Percentiles rank a stretch among this genome's conserved stretches.
phyloP scores from a whole-genome alignment of 2,888 invertebrate species.

The Bruchidius siliquastri region DNA sequence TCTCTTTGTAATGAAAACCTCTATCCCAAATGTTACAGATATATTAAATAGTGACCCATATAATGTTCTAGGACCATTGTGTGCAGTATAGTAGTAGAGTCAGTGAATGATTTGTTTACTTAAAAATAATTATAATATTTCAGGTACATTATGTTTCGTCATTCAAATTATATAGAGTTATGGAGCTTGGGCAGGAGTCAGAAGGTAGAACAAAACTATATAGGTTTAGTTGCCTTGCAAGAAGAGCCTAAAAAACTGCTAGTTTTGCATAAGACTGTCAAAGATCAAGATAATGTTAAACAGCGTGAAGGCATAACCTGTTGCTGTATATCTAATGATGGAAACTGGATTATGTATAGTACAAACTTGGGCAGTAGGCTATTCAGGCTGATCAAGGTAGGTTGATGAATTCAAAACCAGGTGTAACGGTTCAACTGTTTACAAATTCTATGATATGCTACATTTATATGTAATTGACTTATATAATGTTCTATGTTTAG shows the following conservation, averaged over 20 bases:
- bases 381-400: slow-evolving; percentile 59
- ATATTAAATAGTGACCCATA: too few species aligned
- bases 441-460: too few species aligned
- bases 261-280: slow-evolving; percentile 56
- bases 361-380: slow-evolving; percentile 63
- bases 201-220: slow-evolving; percentile 36
- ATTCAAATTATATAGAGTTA: slow-evolving; percentile 53
- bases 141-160: slow-evolving; percentile 53
- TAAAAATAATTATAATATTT: background rate
- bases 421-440: too few species aligned
- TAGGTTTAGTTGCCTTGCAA: slow-evolving; percentile 43
- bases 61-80: too few species aligned
- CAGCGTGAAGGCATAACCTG: slow-evolving; percentile 64
- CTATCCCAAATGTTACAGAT: too few species aligned
- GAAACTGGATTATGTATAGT: slow-evolving; percentile 70
- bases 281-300: slow-evolving; percentile 39
- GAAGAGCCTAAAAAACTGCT: slow-evolving; percentile 64
- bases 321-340: slow-evolving; percentile 65
- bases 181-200: slow-evolving; percentile 57
- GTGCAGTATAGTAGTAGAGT: too few species aligned
- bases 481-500: too few species aligned
- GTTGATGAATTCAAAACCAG: slow-evolving; percentile 13
- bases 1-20: too few species aligned
- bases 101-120: slow-evolving; percentile 24
- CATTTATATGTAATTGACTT: too few species aligned